Evolutionary conservation across 2,888 invertebrate species (phyloP).

Genomic region (Parnassius orleans): DNA sequence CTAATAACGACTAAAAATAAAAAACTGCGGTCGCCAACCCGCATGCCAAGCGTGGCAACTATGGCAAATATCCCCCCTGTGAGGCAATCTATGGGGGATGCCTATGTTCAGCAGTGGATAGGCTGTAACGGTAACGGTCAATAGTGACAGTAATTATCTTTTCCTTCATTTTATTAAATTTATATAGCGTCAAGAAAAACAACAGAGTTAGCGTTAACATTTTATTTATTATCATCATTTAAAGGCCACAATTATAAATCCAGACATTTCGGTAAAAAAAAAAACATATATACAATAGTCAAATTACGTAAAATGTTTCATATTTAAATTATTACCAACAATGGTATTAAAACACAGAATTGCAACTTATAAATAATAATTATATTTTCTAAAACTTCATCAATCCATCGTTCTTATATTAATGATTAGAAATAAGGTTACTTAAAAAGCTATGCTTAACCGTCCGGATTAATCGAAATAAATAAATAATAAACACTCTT

Average conservation of each 20-base stretch:
- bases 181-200: neutral
- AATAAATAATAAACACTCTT: conserved; percentile 38
- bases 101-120: no score
- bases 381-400: conserved; percentile 12
- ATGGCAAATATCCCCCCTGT: no score
- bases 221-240: conserved; percentile 24
- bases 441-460: conserved; percentile 29
- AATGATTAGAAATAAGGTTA: conserved; percentile 26
- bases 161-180: no score
- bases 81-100: no score
- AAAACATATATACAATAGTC: conserved; percentile 18
- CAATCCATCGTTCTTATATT: conserved; percentile 20
- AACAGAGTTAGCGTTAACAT: conserved; percentile 12
- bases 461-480: conserved; percentile 39
- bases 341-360: conserved; percentile 16
- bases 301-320: conserved; percentile 16
- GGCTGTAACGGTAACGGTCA: no score
- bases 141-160: no score
- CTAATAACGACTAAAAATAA: no score
- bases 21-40: no score
- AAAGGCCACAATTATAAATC: conserved; percentile 25
- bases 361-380: conserved; percentile 10
- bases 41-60: no score
- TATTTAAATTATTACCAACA: conserved; percentile 21
- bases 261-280: conserved; percentile 16